Evolutionary conservation across 2,797 vertebrate genomes (phyloP).

Genomic region (Cryptoprocta ferox): DNA sequence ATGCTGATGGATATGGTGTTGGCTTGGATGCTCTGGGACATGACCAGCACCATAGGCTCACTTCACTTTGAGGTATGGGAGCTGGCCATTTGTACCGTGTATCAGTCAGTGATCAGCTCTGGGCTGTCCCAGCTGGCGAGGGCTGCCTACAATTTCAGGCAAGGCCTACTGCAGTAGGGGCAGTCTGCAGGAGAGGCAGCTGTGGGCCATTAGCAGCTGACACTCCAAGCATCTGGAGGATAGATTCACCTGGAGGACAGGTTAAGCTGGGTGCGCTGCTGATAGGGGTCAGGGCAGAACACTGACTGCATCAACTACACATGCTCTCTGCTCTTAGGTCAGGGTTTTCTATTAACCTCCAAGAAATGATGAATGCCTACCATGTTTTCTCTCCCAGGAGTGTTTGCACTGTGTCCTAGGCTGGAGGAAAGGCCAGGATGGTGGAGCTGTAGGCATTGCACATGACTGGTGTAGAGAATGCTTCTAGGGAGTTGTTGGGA

Average conservation of each 20-base stretch:
- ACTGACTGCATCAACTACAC: not conserved
- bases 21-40: not conserved
- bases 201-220: not conserved
- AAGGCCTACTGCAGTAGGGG: not conserved
- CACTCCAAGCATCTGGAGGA: not conserved
- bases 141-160: not conserved
- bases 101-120: not conserved
- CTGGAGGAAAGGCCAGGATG: not conserved
- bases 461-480: not conserved
- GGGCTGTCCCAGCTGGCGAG: accelerated
- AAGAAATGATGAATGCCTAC: not conserved
- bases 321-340: not conserved
- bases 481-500: not conserved
- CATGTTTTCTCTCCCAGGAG: not conserved
- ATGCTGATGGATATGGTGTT: not conserved
- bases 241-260: no score
- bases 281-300: accelerated
- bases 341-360: not conserved
- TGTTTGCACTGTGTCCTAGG: not conserved
- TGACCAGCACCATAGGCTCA: not conserved
- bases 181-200: not conserved
- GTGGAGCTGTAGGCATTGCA: no score
- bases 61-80: not conserved
- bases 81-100: not conserved
- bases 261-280: not conserved